A percentile compares a stretch with the other conserved stretches of the same genome.
phyloP scores from a whole-genome alignment of 1,140 invertebrate genomes.

The Camponotus pennsylvanicus region DNA sequence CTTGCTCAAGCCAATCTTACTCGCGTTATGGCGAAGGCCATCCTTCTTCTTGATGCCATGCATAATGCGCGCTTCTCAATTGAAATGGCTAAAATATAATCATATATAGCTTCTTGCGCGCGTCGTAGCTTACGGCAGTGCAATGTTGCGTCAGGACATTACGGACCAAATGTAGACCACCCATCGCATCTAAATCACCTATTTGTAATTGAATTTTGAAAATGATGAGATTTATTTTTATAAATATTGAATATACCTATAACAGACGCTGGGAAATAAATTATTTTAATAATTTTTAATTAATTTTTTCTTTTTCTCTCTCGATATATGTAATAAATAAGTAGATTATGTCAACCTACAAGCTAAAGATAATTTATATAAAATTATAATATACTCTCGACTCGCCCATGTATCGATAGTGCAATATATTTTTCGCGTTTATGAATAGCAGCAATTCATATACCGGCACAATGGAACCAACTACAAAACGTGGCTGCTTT shows the following conservation, averaged over 20 bases:
- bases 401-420: not conserved
- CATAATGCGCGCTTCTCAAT: slow-evolving; percentile 62
- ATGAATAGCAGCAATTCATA: slow-evolving; percentile 12
- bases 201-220: not conserved
- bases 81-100: slow-evolving; percentile 63
- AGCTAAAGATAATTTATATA: not conserved
- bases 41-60: slow-evolving; percentile 62
- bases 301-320: not conserved
- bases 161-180: slow-evolving; percentile 48
- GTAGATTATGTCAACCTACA: slow-evolving; percentile 2
- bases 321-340: not conserved
- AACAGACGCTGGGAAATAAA: not conserved
- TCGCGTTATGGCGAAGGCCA: slow-evolving; percentile 62
- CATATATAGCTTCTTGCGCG: slow-evolving; percentile 42
- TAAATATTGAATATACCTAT: not conserved
- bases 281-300: not conserved
- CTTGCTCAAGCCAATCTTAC: slow-evolving; percentile 61
- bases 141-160: slow-evolving; percentile 45
- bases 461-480: slow-evolving; percentile 58
- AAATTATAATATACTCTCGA: not conserved
- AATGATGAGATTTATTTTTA: not conserved
- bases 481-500: slow-evolving; percentile 43
- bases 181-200: slow-evolving; percentile 35
- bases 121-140: slow-evolving; percentile 48
- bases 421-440: slow-evolving; percentile 54